Conservation (phyloP, 53 echinoderm and acorn worm species). For the Stichopus horrens region DNA sequence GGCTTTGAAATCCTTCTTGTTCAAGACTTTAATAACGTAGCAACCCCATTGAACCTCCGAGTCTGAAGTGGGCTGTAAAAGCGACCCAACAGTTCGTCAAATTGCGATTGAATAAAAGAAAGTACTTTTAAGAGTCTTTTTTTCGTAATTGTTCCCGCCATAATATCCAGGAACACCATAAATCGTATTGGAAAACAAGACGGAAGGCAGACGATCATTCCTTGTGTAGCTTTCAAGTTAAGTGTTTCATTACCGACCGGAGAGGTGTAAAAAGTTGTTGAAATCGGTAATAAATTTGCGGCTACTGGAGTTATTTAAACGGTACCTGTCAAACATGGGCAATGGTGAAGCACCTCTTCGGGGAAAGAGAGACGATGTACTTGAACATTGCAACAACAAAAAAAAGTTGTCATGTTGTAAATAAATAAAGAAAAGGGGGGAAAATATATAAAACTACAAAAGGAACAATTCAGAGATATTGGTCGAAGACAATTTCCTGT, state of each 20-base stretch:
- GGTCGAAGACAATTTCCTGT: slow-evolving; percentile 28
- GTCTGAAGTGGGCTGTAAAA: slow-evolving; percentile 45
- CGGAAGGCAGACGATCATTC: slow-evolving; percentile 18
- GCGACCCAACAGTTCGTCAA: slow-evolving; percentile 36
- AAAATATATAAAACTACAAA: not conserved
- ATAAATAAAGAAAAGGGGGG: not conserved
- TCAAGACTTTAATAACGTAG: slow-evolving; percentile 29
- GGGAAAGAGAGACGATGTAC: not conserved
- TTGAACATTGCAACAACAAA: slow-evolving; percentile 5
- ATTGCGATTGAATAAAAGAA: slow-evolving; percentile 41
- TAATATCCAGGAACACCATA: slow-evolving; percentile 24
- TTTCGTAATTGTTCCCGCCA: slow-evolving; percentile 35
- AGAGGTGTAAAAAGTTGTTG: slow-evolving; percentile 32
- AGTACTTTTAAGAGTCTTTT: slow-evolving; percentile 34
- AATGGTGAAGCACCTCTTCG: not conserved
- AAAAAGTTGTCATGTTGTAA: slow-evolving; percentile 12
- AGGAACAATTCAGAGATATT: slow-evolving; percentile 20
- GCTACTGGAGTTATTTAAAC: slow-evolving; percentile 41
- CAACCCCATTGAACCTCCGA: slow-evolving; percentile 40
- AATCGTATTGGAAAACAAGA: slow-evolving; percentile 27
- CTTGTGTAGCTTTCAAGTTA: slow-evolving; percentile 34
- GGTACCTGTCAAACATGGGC: slow-evolving; percentile 20
- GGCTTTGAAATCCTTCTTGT: not conserved
- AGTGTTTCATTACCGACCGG: slow-evolving; percentile 34
- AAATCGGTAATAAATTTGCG: slow-evolving; percentile 38